These are phyloP conservation scores for Myripristis murdjan DNA, from an alignment of 2,797 vertebrate species.

Conservation along the genomic window DNA sequence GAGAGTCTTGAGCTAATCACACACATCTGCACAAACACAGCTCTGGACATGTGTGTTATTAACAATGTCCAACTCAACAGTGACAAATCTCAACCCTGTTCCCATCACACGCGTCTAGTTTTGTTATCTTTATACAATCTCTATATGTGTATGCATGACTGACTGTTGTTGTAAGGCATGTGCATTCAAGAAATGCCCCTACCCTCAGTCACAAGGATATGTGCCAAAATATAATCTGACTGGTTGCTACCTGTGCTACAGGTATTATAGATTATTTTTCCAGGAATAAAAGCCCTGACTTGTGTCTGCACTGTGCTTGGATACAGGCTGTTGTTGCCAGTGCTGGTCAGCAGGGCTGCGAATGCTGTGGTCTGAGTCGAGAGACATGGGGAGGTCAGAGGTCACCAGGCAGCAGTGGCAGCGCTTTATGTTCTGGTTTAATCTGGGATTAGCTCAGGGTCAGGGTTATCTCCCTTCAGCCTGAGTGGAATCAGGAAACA, in stretches of 20 bases:
- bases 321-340: slow-evolving; percentile 34
- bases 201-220: not conserved
- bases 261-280: not conserved
- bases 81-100: slow-evolving; percentile 48
- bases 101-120: slow-evolving; percentile 38
- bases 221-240: not conserved
- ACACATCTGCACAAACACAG: slow-evolving; percentile 81
- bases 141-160: not conserved
- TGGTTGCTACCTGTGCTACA: not conserved
- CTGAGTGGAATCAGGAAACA: slow-evolving; percentile 82
- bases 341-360: slow-evolving; percentile 43
- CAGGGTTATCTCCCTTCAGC: slow-evolving; percentile 80
- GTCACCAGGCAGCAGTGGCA: slow-evolving; percentile 68
- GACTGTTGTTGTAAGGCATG: slow-evolving; percentile 21
- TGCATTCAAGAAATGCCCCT: not conserved
- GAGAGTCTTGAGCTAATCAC: slow-evolving; percentile 67
- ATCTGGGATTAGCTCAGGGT: slow-evolving; percentile 85
- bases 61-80: slow-evolving; percentile 60
- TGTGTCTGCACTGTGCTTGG: slow-evolving; percentile 9
- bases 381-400: slow-evolving; percentile 67
- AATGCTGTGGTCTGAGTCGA: slow-evolving; percentile 30
- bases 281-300: not conserved
- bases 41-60: slow-evolving; percentile 72
- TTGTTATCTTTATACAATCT: slow-evolving; percentile 10
- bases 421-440: slow-evolving; percentile 78